phyloP scores from a whole-genome alignment of 2,113 vertebrate genomes.

The Smithornis capensis region DNA sequence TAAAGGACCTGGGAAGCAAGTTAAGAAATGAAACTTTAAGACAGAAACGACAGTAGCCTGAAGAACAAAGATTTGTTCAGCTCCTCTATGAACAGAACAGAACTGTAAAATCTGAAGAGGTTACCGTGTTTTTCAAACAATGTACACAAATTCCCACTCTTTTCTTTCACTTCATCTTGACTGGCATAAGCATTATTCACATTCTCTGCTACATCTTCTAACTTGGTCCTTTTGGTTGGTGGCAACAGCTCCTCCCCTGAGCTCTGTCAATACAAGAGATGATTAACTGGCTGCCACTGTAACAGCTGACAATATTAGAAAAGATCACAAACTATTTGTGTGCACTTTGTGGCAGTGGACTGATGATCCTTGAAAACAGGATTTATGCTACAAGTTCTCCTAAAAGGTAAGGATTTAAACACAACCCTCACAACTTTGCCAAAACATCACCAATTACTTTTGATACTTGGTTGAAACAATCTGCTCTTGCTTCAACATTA shows the following conservation, averaged over 20 bases:
- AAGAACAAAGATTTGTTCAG: neutral
- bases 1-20: neutral
- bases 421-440: fast-evolving
- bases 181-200: constrained; percentile 53
- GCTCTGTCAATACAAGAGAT: constrained; percentile 51
- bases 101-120: constrained; percentile 5
- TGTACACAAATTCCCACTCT: neutral
- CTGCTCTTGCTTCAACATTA: neutral
- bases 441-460: neutral
- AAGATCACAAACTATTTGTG: neutral
- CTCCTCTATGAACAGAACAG: neutral
- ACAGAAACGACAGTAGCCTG: neutral
- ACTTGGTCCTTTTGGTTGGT: constrained; percentile 82
- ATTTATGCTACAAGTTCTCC: neutral
- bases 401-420: neutral
- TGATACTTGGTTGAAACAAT: neutral
- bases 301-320: neutral
- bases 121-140: constrained; percentile 53
- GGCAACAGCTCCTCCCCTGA: constrained; percentile 59
- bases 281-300: neutral
- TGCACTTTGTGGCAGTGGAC: neutral
- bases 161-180: constrained; percentile 63
- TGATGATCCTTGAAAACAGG: neutral
- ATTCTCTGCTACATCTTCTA: constrained; percentile 59
- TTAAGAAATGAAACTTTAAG: neutral